Base-by-base conservation (phyloP, 2,797 vertebrate species). In the Acrocephalus scirpaceus region DNA sequence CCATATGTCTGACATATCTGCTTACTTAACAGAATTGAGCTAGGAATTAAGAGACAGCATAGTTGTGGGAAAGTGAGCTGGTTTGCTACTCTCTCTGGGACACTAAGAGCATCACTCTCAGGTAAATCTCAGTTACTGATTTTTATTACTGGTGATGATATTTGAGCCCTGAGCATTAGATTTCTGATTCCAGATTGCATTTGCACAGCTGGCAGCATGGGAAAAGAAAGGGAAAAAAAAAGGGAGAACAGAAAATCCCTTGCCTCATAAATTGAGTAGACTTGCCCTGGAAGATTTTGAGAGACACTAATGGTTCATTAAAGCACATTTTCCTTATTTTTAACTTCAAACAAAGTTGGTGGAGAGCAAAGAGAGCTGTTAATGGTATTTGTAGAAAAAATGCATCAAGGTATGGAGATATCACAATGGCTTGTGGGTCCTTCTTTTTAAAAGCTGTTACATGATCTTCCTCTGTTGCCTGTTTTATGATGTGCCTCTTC, bases 141-240 rank as follows among this genome's bases (percentile, higher is more conserved):
- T 93, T 90, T 92, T 90, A 84, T 85, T 86, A 42, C 34, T 64
- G 60, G 21, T 90, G 45, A 50, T 87, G 80, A 61, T 77, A 81
- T 47, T 60, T 73, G 64, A 95, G 60, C 67, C 34, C 13, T 67
- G 32, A 71, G 44, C 44, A 57, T 73, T 19, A 42, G 56, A 67
- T 18, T 81, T 91, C 25, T 56, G n/a, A 44, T 88, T 71, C 44
- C 76, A 94, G 62, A 29, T 50, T 83, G 38, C 32, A 10, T 89
- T 83, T 86, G 21, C 77, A 94, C 70, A 66, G 27, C 54, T 84
- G 66, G 34, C 13, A 65, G 23, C n/a, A 38, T 42, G 16, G 9
- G 4, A 32, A 58, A 42, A 30, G 25, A 19, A 21, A 38, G 14
- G 16, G 13, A 11, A 38, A 2, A 25, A 29, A 26, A n/a, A n/a